Percentiles rank a stretch among this genome's conserved stretches.
These are phyloP conservation scores for Danio tinwini DNA, from an alignment of 2,797 vertebrate species.

Conservation along the genomic window DNA sequence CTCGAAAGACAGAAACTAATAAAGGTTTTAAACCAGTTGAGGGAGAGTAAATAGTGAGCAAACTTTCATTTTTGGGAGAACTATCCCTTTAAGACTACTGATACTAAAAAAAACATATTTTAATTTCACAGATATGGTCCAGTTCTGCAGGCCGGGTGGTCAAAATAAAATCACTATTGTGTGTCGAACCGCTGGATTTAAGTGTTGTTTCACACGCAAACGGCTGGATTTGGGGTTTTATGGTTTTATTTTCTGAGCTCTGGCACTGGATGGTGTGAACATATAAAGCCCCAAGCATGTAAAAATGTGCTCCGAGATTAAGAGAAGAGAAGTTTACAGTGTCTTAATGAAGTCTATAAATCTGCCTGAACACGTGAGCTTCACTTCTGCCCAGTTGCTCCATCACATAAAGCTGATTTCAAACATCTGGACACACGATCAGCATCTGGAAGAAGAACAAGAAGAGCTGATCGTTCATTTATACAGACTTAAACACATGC, in stretches of 20 bases:
- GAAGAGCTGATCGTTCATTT: too few species aligned
- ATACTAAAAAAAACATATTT: too few species aligned
- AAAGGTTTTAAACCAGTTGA: too few species aligned
- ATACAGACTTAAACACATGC: too few species aligned
- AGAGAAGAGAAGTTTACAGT: slow-evolving; percentile 44
- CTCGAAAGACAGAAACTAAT: too few species aligned
- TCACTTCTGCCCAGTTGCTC: not conserved
- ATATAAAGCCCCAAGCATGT: slow-evolving; percentile 24
- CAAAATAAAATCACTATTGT: not conserved
- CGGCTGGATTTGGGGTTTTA: slow-evolving; percentile 36
- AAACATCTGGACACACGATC: slow-evolving; percentile 12
- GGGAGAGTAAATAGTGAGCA: too few species aligned
- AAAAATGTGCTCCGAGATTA: slow-evolving; percentile 39
- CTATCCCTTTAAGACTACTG: too few species aligned
- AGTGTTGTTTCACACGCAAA: slow-evolving; percentile 46
- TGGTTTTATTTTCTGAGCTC: slow-evolving; percentile 25
- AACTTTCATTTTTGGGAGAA: too few species aligned
- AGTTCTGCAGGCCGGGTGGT: slow-evolving; percentile 2
- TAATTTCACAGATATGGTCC: not conserved
- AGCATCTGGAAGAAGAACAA: too few species aligned
- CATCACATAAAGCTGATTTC: not conserved
- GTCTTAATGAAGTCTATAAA: slow-evolving; percentile 53
- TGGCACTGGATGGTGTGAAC: slow-evolving; percentile 40
- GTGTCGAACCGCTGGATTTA: slow-evolving; percentile 29
- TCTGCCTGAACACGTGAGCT: slow-evolving; percentile 1